Base-by-base conservation (phyloP, 2,888 invertebrate genomes). In the Hydrotaea diabolus region DNA sequence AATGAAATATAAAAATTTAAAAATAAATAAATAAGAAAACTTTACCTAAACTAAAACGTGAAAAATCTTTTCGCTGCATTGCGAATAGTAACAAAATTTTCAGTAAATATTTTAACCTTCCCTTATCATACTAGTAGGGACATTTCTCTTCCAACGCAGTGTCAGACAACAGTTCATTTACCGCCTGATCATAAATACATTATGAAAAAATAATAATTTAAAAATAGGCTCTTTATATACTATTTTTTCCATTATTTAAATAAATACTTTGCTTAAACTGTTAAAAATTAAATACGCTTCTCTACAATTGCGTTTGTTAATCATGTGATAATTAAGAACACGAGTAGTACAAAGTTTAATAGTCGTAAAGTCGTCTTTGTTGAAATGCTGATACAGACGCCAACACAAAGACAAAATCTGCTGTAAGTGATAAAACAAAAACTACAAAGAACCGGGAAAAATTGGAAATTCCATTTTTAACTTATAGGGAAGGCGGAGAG, bases 241-340 rank as follows among this genome's bases (percentile, higher is more conserved):
- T 31, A 4, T 31, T 31, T 31, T 73, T 77, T 36, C 31, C 62
- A 55, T 80, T 71, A 74, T 69, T 55, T 4, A 26, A 73, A 62
- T 76, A 69, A n/a, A 49, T 49, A 49, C n/a, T 49, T 4, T 76
- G 31, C 19, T 73, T 59, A 39, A 39, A 31, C 31, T 53, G 53
- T 17, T 31, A 53, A 77, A 36, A 69, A 59, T 21, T 19, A 31
- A 21, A 15, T 21, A 64, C 43, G 59, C 74, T 21, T 74, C 57
- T 75, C 69, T 46, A 71, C 21, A 21, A 7, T 55, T 21, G 19
- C 15, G 7, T 13, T 59, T 59, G 15, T 59, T 15, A 23, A 5
- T 36, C 11, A 71, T 66, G 74, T 64, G 83, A 83, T 83, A 80
- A 83, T 83, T 80, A 72, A 71, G 43, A 76, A 57, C 23, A 76